These are phyloP conservation scores for Ailuropoda melanoleuca DNA, from an alignment of 2,113 vertebrate species.

Conservation along the genomic window DNA sequence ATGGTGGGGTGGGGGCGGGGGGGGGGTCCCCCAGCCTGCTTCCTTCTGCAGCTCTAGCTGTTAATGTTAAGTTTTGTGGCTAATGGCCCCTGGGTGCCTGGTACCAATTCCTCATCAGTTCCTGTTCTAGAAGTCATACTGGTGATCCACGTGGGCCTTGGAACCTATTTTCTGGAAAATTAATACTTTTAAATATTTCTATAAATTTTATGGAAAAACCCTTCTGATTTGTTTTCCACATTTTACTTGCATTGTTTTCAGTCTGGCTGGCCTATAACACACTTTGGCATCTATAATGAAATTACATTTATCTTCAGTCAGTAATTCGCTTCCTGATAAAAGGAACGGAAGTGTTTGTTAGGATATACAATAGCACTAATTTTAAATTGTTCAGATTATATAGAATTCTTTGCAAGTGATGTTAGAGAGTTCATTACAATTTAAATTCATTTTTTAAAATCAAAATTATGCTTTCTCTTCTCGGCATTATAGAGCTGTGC, in stretches of 20 bases:
- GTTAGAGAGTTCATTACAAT: neutral
- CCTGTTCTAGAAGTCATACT: neutral
- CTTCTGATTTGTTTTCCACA: neutral
- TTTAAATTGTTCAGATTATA: conserved; percentile 40
- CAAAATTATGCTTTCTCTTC: conserved; percentile 52
- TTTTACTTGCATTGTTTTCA: conserved; percentile 40
- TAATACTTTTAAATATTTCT: neutral
- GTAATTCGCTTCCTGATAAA: conserved; percentile 40
- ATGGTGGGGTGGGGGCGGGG: fast-evolving
- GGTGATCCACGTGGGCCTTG: neutral
- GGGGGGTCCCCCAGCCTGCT: neutral
- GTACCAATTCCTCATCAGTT: neutral
- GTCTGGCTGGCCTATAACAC: neutral
- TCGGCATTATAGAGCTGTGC: neutral
- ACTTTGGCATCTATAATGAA: conserved; percentile 49
- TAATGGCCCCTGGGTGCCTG: neutral
- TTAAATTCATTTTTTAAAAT: conserved; percentile 21
- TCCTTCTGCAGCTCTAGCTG: neutral
- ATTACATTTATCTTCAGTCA: conserved; percentile 17
- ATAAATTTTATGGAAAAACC: neutral
- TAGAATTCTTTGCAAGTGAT: conserved; percentile 1
- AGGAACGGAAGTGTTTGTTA: conserved; percentile 2
- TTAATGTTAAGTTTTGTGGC: neutral
- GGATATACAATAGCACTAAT: neutral
- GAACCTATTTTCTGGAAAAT: conserved; percentile 27